phyloP scores from a whole-genome alignment of 2,888 invertebrate species.

The Drosophila pegasa region DNA sequence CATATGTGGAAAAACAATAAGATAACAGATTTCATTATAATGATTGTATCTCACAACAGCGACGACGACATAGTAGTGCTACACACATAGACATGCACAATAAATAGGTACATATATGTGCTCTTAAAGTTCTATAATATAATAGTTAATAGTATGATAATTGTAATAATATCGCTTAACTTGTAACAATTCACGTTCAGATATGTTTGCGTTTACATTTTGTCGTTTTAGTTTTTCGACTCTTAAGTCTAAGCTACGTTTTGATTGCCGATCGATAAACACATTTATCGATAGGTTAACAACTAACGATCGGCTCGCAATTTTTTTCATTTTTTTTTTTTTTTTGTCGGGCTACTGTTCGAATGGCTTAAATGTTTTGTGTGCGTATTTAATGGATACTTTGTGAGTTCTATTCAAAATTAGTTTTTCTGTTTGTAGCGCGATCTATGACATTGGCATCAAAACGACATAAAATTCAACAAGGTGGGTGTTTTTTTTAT shows the following conservation, averaged over 20 bases:
- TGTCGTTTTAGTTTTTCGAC: slow-evolving; percentile 1
- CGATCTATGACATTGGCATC: slow-evolving; percentile 54
- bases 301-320: slow-evolving; percentile 25
- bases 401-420: slow-evolving; percentile 11
- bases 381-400: slow-evolving; percentile 22
- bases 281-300: slow-evolving; percentile 37
- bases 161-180: slow-evolving; percentile 55
- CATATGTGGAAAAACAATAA: slow-evolving; percentile 29
- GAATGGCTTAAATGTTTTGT: slow-evolving; percentile 8
- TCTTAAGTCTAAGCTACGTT: slow-evolving; percentile 42
- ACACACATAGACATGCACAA: slow-evolving; percentile 49
- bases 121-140: slow-evolving; percentile 28
- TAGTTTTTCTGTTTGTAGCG: slow-evolving; percentile 25
- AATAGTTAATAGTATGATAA: slow-evolving; percentile 24
- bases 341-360: slow-evolving; percentile 69
- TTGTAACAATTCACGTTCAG: slow-evolving; percentile 64
- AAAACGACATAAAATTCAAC: slow-evolving; percentile 48
- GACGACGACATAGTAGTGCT: slow-evolving; percentile 69
- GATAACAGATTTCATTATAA: slow-evolving; percentile 50
- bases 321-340: slow-evolving; percentile 6
- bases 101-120: slow-evolving; percentile 30
- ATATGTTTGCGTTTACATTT: slow-evolving; percentile 62
- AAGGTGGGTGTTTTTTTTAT: slow-evolving; percentile 56
- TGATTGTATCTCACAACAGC: slow-evolving; percentile 85
- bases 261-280: slow-evolving; percentile 33